Evolutionary conservation across 2,888 invertebrate genomes (phyloP).

Genomic region (Pecten maximus): DNA sequence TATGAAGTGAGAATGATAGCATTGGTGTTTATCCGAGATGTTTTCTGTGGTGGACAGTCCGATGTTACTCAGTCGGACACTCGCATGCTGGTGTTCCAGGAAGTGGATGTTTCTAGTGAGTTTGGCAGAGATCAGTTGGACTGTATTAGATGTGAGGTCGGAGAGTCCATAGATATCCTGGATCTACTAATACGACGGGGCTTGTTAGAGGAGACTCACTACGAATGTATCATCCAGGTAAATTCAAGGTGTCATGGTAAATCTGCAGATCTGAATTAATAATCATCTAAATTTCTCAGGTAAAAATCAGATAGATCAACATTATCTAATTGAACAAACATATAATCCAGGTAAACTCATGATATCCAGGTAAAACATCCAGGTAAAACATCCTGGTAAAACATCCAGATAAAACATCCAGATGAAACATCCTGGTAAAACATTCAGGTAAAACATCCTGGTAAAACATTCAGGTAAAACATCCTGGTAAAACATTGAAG

Average conservation of each 20-base stretch:
- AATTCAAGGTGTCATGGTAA: neutral
- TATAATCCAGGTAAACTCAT: neutral
- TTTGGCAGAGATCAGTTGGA: neutral
- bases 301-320: too few relatives aligned
- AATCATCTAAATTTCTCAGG: too few relatives aligned
- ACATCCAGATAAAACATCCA: neutral
- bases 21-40: constrained; percentile 37
- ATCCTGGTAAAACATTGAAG: neutral
- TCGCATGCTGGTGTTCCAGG: neutral
- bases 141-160: neutral
- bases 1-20: constrained; percentile 44
- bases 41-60: neutral
- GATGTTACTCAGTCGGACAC: neutral
- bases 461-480: neutral
- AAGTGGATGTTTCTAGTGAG: neutral
- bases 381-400: neutral
- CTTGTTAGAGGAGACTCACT: constrained; percentile 44
- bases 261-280: neutral
- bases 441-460: neutral
- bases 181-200: constrained; percentile 41
- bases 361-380: neutral
- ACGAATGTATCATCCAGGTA: constrained; percentile 53
- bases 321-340: too few relatives aligned
- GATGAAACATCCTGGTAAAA: neutral
- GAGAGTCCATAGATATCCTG: constrained; percentile 36